Evolutionary conservation across 1,140 invertebrate species (phyloP).

Genomic region (Drosophila repleta): DNA sequence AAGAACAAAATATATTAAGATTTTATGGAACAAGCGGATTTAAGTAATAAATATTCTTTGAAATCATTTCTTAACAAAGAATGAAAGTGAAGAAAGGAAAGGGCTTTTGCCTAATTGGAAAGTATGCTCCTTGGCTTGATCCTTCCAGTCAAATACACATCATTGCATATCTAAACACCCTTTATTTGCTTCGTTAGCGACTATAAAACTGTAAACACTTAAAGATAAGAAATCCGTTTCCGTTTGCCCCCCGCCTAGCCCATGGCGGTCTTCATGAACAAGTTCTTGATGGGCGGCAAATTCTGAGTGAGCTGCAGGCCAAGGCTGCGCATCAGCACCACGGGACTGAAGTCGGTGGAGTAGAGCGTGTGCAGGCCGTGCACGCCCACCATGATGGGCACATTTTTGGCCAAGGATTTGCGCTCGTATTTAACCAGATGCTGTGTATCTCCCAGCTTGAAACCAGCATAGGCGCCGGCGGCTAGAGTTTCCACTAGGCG

Average conservation of each 20-base stretch:
- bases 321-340: conserved; percentile 92
- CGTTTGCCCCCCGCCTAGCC: conserved; percentile 41
- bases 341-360: conserved; percentile 89
- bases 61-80: neutral
- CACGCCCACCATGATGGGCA: conserved; percentile 94
- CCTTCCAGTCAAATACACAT: no score
- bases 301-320: conserved; percentile 94
- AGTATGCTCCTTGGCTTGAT: no score
- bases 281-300: conserved; percentile 89
- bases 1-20: neutral
- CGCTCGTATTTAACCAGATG: conserved; percentile 94
- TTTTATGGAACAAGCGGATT: neutral
- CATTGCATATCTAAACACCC: conserved; percentile 16
- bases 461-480: conserved; percentile 89
- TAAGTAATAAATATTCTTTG: neutral
- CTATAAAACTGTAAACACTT: conserved; percentile 56
- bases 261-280: conserved; percentile 82
- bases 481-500: conserved; percentile 89
- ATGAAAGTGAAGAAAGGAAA: no score
- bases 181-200: conserved; percentile 42
- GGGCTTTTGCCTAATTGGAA: no score
- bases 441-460: conserved; percentile 87
- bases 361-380: conserved; percentile 96
- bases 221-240: conserved; percentile 30
- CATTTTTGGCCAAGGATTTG: conserved; percentile 91